These are phyloP conservation scores for Natrix natrix DNA, from an alignment of 2,797 vertebrate genomes.

Conservation along the genomic window DNA sequence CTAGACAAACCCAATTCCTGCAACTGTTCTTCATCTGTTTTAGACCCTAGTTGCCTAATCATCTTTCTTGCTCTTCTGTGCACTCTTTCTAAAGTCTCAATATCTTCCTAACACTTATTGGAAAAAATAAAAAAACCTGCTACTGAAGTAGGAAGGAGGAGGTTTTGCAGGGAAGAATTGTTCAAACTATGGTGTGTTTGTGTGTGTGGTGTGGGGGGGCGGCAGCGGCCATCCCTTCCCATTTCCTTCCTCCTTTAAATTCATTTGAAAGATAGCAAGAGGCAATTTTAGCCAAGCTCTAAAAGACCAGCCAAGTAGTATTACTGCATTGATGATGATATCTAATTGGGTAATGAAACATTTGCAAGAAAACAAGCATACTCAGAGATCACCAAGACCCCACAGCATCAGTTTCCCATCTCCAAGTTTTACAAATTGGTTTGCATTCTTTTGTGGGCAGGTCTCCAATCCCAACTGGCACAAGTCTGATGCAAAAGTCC, in stretches of 20 bases:
- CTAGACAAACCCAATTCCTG: too few species aligned
- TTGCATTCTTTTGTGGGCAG: background rate
- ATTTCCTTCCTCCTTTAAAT: background rate
- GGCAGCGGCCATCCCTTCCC: background rate
- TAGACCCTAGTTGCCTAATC: too few species aligned
- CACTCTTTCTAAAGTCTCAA: too few species aligned
- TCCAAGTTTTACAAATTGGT: background rate
- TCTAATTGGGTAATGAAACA: background rate
- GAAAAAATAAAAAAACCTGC: background rate
- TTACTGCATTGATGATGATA: background rate
- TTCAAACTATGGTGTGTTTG: constrained; percentile 38
- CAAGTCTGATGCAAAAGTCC: background rate
- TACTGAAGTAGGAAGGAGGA: background rate
- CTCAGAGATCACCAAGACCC: background rate
- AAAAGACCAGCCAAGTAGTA: background rate
- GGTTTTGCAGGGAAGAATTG: constrained; percentile 44
- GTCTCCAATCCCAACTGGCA: background rate
- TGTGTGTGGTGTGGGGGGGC: background rate
- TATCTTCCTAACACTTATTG: background rate
- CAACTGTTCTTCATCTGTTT: too few species aligned
- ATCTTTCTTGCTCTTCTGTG: too few species aligned
- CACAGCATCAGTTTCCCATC: background rate
- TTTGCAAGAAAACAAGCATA: background rate
- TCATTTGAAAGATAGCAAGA: background rate
- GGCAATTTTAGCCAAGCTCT: background rate